Conservation (phyloP, 2,888 invertebrate genomes). For the Punctoribates punctum region DNA sequence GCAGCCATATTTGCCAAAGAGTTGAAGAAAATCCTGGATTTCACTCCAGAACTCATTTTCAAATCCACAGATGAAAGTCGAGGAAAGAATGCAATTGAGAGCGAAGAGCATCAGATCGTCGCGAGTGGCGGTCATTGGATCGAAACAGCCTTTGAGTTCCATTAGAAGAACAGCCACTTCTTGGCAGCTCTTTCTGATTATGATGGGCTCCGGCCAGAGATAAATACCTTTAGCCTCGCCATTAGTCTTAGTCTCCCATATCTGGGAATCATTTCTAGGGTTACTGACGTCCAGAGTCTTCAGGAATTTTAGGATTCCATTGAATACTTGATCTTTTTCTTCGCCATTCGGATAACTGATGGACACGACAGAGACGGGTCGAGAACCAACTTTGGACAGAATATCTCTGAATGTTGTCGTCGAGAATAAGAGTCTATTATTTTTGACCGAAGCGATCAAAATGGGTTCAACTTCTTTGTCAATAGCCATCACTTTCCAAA, state of each 20-base stretch:
- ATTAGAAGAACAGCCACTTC: background rate
- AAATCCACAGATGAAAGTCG: background rate
- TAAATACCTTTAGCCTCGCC: background rate
- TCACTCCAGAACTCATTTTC: background rate
- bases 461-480: background rate
- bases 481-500: background rate
- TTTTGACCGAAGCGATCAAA: background rate
- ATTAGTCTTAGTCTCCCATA: background rate
- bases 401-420: background rate
- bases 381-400: background rate
- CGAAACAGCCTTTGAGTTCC: background rate
- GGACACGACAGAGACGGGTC: conserved; percentile 12
- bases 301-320: background rate
- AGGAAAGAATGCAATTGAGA: background rate
- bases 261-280: no score
- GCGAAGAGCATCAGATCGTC: conserved; percentile 9
- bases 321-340: background rate
- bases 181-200: background rate
- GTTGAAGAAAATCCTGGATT: background rate
- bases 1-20: background rate
- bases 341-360: background rate
- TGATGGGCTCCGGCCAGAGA: background rate
- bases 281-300: background rate
- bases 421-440: background rate
- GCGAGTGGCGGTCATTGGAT: background rate